These are phyloP conservation scores for Pherbina coryleti DNA, from an alignment of 2,888 invertebrate species.

Conservation along the genomic window DNA sequence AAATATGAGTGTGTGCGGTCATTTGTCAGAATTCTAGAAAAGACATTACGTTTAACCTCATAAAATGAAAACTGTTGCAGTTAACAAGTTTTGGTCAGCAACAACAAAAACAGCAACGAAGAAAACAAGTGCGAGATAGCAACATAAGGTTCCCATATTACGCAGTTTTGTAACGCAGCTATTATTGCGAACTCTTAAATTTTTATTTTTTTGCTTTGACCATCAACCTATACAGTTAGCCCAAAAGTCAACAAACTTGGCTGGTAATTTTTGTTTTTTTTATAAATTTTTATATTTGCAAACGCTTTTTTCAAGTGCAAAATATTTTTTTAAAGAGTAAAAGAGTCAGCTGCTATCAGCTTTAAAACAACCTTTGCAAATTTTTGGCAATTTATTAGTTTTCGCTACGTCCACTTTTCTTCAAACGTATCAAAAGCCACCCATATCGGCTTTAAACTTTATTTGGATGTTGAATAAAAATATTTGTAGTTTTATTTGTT, in stretches of 20 bases:
- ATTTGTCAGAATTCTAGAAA: slow-evolving; percentile 3
- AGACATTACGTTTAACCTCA: slow-evolving; percentile 47
- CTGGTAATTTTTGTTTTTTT: not conserved
- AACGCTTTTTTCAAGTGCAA: no score
- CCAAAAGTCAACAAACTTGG: slow-evolving; percentile 58
- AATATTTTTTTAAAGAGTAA: not conserved
- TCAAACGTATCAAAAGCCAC: not conserved
- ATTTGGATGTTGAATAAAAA: not conserved
- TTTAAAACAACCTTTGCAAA: not conserved
- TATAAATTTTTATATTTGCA: not conserved
- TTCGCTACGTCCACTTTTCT: not conserved
- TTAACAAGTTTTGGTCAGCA: slow-evolving; percentile 16
- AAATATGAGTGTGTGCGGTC: not conserved
- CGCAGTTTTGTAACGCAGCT: slow-evolving; percentile 54
- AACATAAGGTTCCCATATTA: slow-evolving; percentile 54
- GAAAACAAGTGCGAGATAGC: not conserved
- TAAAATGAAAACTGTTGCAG: slow-evolving; percentile 62
- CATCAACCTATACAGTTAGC: slow-evolving; percentile 30
- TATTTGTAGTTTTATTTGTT: not conserved
- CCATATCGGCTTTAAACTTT: not conserved
- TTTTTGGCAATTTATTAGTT: not conserved
- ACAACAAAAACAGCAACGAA: not conserved
- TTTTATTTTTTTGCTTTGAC: slow-evolving; percentile 41
- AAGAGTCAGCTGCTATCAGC: not conserved
- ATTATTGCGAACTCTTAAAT: not conserved